Percentiles rank a stretch among this genome's conserved stretches.
Conservation (phyloP, 2,797 vertebrate species). For the Decapterus maruadsi region DNA sequence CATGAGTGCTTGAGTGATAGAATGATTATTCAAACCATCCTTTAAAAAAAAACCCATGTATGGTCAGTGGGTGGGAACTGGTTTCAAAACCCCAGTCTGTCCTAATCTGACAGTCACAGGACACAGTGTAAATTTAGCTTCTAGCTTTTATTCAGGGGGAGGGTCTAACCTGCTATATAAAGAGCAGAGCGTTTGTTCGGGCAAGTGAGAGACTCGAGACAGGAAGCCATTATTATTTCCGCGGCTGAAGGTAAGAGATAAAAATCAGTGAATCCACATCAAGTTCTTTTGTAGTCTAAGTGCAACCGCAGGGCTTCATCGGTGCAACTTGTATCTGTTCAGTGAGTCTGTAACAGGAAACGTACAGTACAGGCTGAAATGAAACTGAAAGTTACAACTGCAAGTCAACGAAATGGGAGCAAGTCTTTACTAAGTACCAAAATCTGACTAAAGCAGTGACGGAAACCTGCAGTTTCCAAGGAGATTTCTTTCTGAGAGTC, state of each 20-base stretch:
- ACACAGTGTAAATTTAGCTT: background rate
- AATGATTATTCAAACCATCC: conserved; percentile 7
- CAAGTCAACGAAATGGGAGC: background rate
- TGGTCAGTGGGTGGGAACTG: background rate
- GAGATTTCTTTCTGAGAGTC: background rate
- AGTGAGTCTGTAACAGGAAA: background rate
- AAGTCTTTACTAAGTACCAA: background rate
- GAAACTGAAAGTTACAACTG: conserved; percentile 13
- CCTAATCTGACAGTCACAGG: background rate
- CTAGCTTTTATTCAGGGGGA: conserved; percentile 29
- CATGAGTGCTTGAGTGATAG: too few relatives aligned
- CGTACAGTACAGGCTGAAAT: background rate
- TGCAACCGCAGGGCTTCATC: background rate
- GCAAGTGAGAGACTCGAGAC: conserved; percentile 2
- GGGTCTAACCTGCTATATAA: conserved; percentile 40
- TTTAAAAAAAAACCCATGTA: background rate
- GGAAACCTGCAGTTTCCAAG: too few relatives aligned
- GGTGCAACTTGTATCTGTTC: background rate
- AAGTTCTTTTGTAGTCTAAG: background rate
- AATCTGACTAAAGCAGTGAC: too few relatives aligned
- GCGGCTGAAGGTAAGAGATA: conserved; percentile 60
- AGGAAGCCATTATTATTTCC: conserved; percentile 17
- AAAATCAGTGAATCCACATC: background rate
- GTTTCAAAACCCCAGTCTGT: background rate
- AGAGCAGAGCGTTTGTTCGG: background rate